Evolutionary conservation across 2,113 vertebrate genomes (phyloP), one percentile per base, ranked within the genome.

Genomic region (Platichthys stellatus): DNA sequence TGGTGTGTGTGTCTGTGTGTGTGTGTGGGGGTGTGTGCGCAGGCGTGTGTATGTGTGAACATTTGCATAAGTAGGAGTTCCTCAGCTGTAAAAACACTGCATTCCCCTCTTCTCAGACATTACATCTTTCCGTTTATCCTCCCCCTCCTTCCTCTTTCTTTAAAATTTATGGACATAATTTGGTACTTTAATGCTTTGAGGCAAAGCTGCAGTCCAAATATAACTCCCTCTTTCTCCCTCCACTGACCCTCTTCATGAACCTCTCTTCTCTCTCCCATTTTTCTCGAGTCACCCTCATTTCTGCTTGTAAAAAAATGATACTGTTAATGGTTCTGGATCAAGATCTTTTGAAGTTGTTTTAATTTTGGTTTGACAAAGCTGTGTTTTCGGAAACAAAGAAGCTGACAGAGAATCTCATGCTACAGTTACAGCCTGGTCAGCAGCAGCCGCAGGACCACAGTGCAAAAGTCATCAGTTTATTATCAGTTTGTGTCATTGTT

Each of bases 51-150:
- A 6, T 45, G 56, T 31, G 47, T 20, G 24, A 20, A 35, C 21
- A 3, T 20, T 35, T 69, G 43, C 20, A n/a, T 28, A 5, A 72
- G 28, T 23, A 58, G 38, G 56, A 71, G 79, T 67, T 78, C 72
- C 59, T 82, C 82, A 85, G 82, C 84, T 90, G 82, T 78, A 63
- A 90, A 83, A 90, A 88, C 80, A 85, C 66, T 58, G 14, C 76
- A 78, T 72, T 72, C 58, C 73, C 28, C 63, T 81, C 59, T 72
- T 59, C 72, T 60, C 47, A 72, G 28, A 58, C 60, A 20, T 45
- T 66, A 66, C 66, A 67, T 79, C 26, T 62, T 35, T 68, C 18
- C 53, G 13, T 75, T 74, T 18, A 3, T 13, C 49, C 9, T 58
- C 53, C 24, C 54, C 20, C 21, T 45, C 3, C 40, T 76, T 81